Evolutionary conservation across 2,888 invertebrate species (phyloP).

Genomic region (Caenorhabditis sp.): DNA sequence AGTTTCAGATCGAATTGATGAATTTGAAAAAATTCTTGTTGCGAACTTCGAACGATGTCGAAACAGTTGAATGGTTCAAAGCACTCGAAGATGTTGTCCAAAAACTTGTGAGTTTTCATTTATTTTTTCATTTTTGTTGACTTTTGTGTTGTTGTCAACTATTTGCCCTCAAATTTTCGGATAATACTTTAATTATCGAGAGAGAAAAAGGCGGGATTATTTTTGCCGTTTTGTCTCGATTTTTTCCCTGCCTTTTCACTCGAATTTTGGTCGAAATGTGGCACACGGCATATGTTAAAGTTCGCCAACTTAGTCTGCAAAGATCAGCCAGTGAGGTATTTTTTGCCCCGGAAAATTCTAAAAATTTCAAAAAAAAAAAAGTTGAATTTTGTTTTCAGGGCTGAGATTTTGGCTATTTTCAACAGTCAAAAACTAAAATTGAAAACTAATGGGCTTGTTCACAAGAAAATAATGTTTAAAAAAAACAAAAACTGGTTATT

Average conservation of each 20-base stretch:
- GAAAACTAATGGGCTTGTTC: too few relatives aligned
- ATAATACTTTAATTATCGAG: constrained; percentile 17
- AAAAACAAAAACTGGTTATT: too few relatives aligned
- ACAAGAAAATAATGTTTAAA: too few relatives aligned
- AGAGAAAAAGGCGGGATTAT: too few relatives aligned
- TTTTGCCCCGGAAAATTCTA: too few relatives aligned
- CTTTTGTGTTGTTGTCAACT: neutral
- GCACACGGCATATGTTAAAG: constrained; percentile 29
- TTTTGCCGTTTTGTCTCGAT: too few relatives aligned
- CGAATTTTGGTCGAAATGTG: constrained; percentile 17
- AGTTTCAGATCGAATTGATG: constrained; percentile 72
- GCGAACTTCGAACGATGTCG: constrained; percentile 71
- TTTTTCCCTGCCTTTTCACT: too few relatives aligned
- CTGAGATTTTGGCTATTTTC: neutral
- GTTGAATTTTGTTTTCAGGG: neutral
- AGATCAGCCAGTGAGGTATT: constrained; percentile 32
- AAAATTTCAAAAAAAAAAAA: too few relatives aligned
- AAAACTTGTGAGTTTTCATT: constrained; percentile 75
- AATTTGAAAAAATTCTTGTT: constrained; percentile 72
- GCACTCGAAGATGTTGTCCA: constrained; percentile 74
- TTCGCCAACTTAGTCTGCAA: constrained; percentile 21
- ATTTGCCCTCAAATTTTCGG: constrained; percentile 10
- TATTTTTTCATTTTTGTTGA: constrained; percentile 73
- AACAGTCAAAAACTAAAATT: too few relatives aligned
- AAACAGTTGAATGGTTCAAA: constrained; percentile 76